Evolutionary conservation across 2,888 invertebrate genomes (phyloP).

Genomic region (Dynastes grantii): DNA sequence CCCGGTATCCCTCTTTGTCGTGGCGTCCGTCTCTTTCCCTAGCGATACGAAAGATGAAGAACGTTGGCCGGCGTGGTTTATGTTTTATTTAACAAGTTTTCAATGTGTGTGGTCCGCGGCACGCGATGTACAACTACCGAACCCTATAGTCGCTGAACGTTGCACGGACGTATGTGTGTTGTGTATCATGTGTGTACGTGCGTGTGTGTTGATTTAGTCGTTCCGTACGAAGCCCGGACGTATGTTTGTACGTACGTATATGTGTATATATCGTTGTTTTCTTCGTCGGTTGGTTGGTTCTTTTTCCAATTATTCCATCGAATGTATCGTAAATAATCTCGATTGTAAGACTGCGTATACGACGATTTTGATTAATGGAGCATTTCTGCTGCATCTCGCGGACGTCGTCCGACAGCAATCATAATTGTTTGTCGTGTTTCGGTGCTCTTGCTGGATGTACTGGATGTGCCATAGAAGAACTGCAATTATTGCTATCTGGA

Average conservation of each 20-base stretch:
- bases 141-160: conserved; percentile 37
- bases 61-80: conserved; percentile 68
- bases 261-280: conserved; percentile 30
- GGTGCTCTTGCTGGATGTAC: not conserved
- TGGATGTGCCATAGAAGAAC: not conserved
- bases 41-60: conserved; percentile 63
- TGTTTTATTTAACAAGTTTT: conserved; percentile 71
- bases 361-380: conserved; percentile 33
- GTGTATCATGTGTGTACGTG: not conserved
- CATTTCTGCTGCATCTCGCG: conserved; percentile 5
- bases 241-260: not conserved
- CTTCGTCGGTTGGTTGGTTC: not conserved
- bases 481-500: too few species aligned
- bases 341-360: not conserved
- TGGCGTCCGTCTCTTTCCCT: conserved; percentile 52
- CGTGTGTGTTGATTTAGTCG: conserved; percentile 58
- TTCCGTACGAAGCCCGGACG: conserved; percentile 54
- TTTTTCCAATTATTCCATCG: conserved; percentile 31
- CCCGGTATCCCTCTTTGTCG: conserved; percentile 41
- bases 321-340: conserved; percentile 29
- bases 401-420: not conserved
- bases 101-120: conserved; percentile 69
- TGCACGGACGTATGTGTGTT: too few species aligned
- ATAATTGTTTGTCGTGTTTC: conserved; percentile 19
- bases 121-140: conserved; percentile 69